Base-by-base conservation (phyloP, 1,140 invertebrate genomes). In the Leptonema lineaticorne region DNA sequence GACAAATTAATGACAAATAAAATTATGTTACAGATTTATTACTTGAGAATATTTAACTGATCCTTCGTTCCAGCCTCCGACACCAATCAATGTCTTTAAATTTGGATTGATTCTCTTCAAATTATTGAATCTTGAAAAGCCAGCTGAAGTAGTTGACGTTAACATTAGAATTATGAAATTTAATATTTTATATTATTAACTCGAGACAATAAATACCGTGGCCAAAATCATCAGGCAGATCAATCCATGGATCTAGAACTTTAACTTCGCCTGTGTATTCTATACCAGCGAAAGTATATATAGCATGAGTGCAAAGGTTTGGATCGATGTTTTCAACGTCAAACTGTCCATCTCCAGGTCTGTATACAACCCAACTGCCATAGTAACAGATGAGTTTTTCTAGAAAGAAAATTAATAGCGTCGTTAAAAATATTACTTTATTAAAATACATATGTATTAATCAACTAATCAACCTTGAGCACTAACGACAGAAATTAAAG, bases 1-100 rank as follows among this genome's bases (percentile, higher is more conserved):
- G 11, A 11, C 9, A 16, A 14, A 41, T 41, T 41, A 14, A 4
- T 11, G 11, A 41, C 9, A 41, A 14, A 41, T 41, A 4, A 41
- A 3, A 41, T 41, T 11, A 82, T 0, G 8, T 9, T 0, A 81
- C 82, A n/a, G 79, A 80, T 70, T 84, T 81, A 64, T 83, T 86
- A 53, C 50, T 11, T 24, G 1, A 22, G 89, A 90, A 77, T 87
- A 92, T 67, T 85, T 88, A 6, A 76, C 77, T 0, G 88, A 89
- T 20, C 89, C 89, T 77, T 91, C 88, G 74, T 87, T 89, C 90
- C 90, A 93, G 14, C 91, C 91, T 11, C 91, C 91, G 30, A 93
- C 84, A 14, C 89, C 89, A 4, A 91, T 72, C 41, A 92, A 69
- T 0, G 88, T 45, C 30, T 62, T 62, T 18, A 62, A 24, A 45